These are phyloP conservation scores for Pseudochromis fuscus DNA, from an alignment of 2,797 vertebrate genomes.

Conservation along the genomic window DNA sequence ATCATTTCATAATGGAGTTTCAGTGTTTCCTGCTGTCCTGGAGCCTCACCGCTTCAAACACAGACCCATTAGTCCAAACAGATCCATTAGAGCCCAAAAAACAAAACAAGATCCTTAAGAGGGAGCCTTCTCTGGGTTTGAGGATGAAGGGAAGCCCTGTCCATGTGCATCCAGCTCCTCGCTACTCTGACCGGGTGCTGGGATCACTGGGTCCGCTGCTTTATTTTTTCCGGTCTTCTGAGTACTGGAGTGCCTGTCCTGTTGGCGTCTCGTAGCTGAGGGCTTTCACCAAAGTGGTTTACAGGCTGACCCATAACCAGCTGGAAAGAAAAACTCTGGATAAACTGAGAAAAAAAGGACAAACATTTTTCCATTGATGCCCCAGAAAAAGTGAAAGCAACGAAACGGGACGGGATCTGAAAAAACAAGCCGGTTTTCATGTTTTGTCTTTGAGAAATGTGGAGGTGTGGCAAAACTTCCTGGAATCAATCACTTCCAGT, in stretches of 20 bases:
- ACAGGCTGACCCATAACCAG: slow-evolving; percentile 47
- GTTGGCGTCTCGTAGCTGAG: slow-evolving; percentile 46
- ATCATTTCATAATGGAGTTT: slow-evolving; percentile 75
- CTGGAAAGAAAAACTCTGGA: too few relatives aligned
- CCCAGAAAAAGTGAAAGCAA: neutral
- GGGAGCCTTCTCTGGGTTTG: slow-evolving; percentile 51
- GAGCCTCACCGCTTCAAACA: slow-evolving; percentile 59
- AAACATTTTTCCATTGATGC: neutral
- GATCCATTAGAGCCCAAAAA: slow-evolving; percentile 74
- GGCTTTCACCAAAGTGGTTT: slow-evolving; percentile 58
- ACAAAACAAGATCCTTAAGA: slow-evolving; percentile 74
- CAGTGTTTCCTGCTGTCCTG: slow-evolving; percentile 63
- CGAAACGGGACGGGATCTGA: neutral
- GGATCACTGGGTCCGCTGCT: slow-evolving; percentile 57
- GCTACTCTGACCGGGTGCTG: slow-evolving; percentile 27
- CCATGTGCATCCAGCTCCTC: slow-evolving; percentile 73
- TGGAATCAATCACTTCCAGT: slow-evolving; percentile 35
- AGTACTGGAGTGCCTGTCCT: slow-evolving; percentile 44
- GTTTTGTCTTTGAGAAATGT: slow-evolving; percentile 9
- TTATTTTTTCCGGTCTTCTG: slow-evolving; percentile 19
- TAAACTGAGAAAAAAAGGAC: slow-evolving; percentile 44
- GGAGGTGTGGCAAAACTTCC: slow-evolving; percentile 11
- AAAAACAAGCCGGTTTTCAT: slow-evolving; percentile 3
- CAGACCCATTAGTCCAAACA: slow-evolving; percentile 72
- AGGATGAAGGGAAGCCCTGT: slow-evolving; percentile 78